Percentiles rank a stretch among this genome's conserved stretches.
Conservation (phyloP, 2,113 vertebrate species). For the Mus musculus region GRCm39 chr8:13412501-13413000, state of each 20-base stretch:
- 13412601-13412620: not conserved
- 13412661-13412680: not conserved
- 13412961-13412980: not conserved
- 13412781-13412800: not conserved
- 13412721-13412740: not conserved
- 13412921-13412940: not conserved
- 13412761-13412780: not conserved
- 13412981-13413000: not conserved
- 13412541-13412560: too few relatives aligned
- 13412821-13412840: not conserved
- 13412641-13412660: not conserved
- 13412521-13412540: not conserved
- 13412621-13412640: not conserved
- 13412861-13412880: not conserved
- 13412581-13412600: too few relatives aligned
- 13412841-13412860: not conserved
- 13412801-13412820: not conserved
- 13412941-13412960: not conserved
- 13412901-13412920: not conserved
- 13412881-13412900: not conserved
- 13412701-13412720: not conserved
- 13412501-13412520: not conserved
- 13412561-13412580: too few relatives aligned
- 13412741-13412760: not conserved
- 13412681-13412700: not conserved